Evolutionary conservation across 2,888 invertebrate species (phyloP), one percentile per base, ranked within the genome.

Genomic region (Seira musarum): DNA sequence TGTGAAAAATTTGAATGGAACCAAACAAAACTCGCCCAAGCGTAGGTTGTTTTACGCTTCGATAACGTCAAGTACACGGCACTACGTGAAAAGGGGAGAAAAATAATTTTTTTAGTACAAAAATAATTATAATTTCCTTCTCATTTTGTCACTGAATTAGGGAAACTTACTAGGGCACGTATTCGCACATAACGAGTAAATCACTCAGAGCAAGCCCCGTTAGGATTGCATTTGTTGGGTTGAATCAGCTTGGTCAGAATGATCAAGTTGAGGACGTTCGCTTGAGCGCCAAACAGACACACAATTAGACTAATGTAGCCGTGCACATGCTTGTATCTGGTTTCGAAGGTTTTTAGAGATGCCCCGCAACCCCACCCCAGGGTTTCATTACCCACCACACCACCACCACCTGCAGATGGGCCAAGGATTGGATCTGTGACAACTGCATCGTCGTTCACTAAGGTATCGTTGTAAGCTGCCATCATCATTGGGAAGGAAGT

Each of bases 141-240:
- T n/a, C n/a, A n/a, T n/a, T n/a, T n/a, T n/a, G n/a, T n/a, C n/a
- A n/a, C n/a, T n/a, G n/a, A n/a, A n/a, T n/a, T n/a, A n/a, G n/a
- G n/a, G n/a, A n/a, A n/a, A n/a, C n/a, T n/a, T n/a, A n/a, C n/a
- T 95, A 97, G 0, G 97, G 97, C 83, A 98, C 94, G 89, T 97
- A 98, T 87, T 96, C 96, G 87, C 97, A 91, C 94, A 98, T 97
- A 17, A 97, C 97, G n/a, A 96, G 91, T 40, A 98, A 91, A 88
- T 98, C 98, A 17, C 97, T 96, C 8, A 97, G 93, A 0, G 98
- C 98, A 35, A 96, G 91, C 3, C 95, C 95, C 0, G 96, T 96
- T 57, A 98, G 92, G 80, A 98, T 96, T 70, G 95, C 93, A 90
- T 98, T 98, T 30, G 96, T 97, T 1, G 97, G 94, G 79, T 96